Evolutionary conservation across 1,140 invertebrate genomes (phyloP).

Genomic region (Magallana angulata): DNA sequence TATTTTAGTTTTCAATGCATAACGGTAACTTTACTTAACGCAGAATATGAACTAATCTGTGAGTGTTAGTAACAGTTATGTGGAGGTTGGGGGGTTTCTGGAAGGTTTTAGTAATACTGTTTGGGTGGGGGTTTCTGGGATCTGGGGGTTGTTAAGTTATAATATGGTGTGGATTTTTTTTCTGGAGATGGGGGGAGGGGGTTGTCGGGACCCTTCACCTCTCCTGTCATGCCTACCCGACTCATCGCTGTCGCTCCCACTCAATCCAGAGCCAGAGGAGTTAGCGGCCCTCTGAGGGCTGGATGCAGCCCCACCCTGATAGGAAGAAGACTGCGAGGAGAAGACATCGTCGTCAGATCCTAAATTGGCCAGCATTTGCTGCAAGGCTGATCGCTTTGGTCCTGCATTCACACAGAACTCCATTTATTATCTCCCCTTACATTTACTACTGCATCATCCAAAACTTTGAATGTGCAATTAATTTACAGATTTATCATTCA

Average conservation of each 20-base stretch:
- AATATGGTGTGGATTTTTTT: no score
- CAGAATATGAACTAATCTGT: neutral
- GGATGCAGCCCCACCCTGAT: constrained; percentile 55
- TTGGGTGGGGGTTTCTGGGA: no score
- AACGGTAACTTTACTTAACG: neutral
- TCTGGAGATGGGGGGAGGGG: neutral
- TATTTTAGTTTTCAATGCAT: constrained; percentile 21
- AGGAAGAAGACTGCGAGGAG: constrained; percentile 50
- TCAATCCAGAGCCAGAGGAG: constrained; percentile 54
- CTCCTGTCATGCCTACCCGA: constrained; percentile 64
- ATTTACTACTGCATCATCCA: neutral
- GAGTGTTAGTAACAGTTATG: neutral
- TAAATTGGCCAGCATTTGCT: constrained; percentile 80
- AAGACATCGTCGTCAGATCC: constrained; percentile 76
- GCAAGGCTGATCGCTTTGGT: constrained; percentile 79
- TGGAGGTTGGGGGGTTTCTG: no score
- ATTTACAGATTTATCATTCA: no score
- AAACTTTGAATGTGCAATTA: no score
- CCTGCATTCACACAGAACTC: constrained; percentile 67
- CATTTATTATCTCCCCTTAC: constrained; percentile 7
- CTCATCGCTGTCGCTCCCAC: constrained; percentile 68
- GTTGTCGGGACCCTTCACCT: neutral
- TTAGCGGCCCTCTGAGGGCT: constrained; percentile 42
- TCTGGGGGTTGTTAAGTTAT: no score
- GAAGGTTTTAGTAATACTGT: no score